phyloP scores from a whole-genome alignment of 2,888 invertebrate species.

The Lapara coniferarum region DNA sequence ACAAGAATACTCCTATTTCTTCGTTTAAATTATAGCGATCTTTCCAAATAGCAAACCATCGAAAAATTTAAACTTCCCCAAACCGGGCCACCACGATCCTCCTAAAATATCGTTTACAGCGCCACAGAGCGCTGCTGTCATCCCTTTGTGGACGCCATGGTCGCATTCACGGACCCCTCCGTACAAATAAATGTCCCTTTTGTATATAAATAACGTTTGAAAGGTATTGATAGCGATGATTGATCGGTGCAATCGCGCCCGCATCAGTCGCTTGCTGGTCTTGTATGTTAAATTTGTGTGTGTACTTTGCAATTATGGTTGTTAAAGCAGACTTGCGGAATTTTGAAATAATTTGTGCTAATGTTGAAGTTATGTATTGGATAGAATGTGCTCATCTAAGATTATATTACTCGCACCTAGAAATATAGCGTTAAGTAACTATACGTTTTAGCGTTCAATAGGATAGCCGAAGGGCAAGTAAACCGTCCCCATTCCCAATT shows the following conservation, averaged over 20 bases:
- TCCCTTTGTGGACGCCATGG: constrained; percentile 15
- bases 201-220: constrained; percentile 62
- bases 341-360: too few species aligned
- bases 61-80: neutral
- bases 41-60: neutral
- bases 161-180: constrained; percentile 24
- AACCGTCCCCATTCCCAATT: too few species aligned
- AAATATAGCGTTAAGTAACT: too few species aligned
- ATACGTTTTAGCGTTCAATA: too few species aligned
- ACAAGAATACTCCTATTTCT: too few species aligned
- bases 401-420: too few species aligned
- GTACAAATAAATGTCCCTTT: constrained; percentile 47
- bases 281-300: constrained; percentile 14
- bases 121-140: neutral
- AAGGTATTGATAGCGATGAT: constrained; percentile 70
- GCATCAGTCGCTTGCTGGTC: constrained; percentile 16
- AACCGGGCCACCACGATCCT: neutral
- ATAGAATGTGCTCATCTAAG: too few species aligned
- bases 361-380: too few species aligned
- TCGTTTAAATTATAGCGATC: neutral
- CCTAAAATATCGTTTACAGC: constrained; percentile 9
- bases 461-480: too few species aligned
- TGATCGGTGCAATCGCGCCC: constrained; percentile 48
- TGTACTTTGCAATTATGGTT: neutral
- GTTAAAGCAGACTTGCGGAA: too few species aligned